Evolutionary conservation across 2,797 vertebrate genomes (phyloP), one percentile per base, ranked within the genome.

Genomic region (Crenuchus spilurus): DNA sequence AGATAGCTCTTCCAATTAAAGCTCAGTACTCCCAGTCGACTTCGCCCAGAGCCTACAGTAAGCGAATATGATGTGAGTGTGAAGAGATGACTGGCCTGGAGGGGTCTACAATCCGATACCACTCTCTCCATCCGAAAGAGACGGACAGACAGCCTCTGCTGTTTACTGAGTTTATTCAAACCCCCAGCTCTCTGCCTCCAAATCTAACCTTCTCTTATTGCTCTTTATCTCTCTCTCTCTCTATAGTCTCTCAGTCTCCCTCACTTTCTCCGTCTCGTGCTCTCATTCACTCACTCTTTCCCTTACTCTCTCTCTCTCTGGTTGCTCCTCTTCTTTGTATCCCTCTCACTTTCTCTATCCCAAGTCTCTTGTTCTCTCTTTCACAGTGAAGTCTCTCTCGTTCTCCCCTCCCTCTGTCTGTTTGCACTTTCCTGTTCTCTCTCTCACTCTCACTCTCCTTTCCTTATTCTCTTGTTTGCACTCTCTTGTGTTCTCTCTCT

Each of bases 331-430:
- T 42, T 3, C 35, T 41, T 42, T 35, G 28, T 5, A 11, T 42
- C 35, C 18, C 8, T 35, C 46, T 31, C 39, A 9, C 35, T 41
- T 5, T 5, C 11, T 66, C 28, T 20, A 1, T 67, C n/a, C n/a
- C n/a, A n/a, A n/a, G n/a, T n/a, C n/a, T 13, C 33, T 61, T 22
- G 7, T 11, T 35, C 28, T 30, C 28, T 14, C 20, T 42, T 16
- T 14, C 24, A 3, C 20, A n/a, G n/a, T n/a, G n/a, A n/a, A n/a
- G n/a, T n/a, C 80, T 81, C 72, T 77, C 74, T 75, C 49, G 82
- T 66, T 85, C 84, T 77, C 78, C n/a, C n/a, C n/a, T n/a, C n/a
- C n/a, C n/a, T n/a, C n/a, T n/a, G n/a, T n/a, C n/a, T n/a, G n/a
- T n/a, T n/a, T n/a, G n/a, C n/a, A n/a, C n/a, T n/a, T n/a, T n/a